Evolutionary conservation across 2,888 invertebrate species (phyloP).

Genomic region (Macrophya annulata): DNA sequence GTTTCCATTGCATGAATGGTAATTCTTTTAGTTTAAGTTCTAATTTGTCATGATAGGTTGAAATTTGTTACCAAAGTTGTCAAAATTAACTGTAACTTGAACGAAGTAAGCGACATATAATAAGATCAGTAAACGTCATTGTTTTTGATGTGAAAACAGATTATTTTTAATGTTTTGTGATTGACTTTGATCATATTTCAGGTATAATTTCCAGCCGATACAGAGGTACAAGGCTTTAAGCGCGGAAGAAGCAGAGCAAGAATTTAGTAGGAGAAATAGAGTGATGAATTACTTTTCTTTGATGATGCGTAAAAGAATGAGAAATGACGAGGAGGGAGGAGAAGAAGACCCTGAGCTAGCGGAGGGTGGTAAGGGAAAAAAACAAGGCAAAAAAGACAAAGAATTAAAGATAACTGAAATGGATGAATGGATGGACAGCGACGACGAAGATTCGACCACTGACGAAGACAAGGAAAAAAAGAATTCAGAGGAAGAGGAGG

Average conservation of each 20-base stretch:
- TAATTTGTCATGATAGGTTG: neutral
- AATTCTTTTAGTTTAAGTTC: constrained; percentile 59
- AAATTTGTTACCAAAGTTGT: neutral
- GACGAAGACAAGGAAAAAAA: constrained; percentile 86
- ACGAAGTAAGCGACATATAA: neutral
- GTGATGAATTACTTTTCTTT: constrained; percentile 97
- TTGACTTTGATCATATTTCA: constrained; percentile 69
- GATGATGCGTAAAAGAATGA: constrained; percentile 94
- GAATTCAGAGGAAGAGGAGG: constrained; percentile 81
- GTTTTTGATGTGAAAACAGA: constrained; percentile 37
- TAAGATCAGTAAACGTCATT: neutral
- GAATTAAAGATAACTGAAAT: constrained; percentile 95
- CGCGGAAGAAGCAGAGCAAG: constrained; percentile 98
- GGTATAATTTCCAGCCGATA: constrained; percentile 94
- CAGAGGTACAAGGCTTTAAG: constrained; percentile 96
- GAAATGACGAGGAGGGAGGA: constrained; percentile 85
- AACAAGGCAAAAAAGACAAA: constrained; percentile 76
- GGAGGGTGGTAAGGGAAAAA: constrained; percentile 79
- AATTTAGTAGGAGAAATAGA: constrained; percentile 97
- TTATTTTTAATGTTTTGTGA: constrained; percentile 34
- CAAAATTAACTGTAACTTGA: neutral
- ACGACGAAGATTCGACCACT: constrained; percentile 89
- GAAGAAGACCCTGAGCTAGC: constrained; percentile 86
- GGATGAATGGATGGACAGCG: constrained; percentile 94
- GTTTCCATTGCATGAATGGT: constrained; percentile 97